These are phyloP conservation scores for Drosophila hawaiiensis DNA, from an alignment of 2,888 invertebrate species.

Conservation along the genomic window DNA sequence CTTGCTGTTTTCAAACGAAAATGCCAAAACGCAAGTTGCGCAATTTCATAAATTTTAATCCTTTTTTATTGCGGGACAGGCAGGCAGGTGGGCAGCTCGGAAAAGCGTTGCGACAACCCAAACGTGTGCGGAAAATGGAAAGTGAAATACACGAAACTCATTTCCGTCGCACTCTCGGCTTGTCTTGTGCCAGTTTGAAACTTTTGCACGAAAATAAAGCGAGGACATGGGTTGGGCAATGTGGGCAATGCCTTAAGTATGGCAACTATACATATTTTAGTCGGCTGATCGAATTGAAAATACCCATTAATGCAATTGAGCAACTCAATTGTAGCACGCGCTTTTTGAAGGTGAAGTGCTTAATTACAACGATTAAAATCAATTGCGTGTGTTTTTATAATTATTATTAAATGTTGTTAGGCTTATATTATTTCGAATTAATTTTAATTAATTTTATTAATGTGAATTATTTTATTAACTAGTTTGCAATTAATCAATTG, in stretches of 20 bases:
- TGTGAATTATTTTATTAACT: background rate
- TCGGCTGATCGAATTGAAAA: background rate
- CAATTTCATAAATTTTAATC: constrained; percentile 81
- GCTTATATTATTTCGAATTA: too few relatives aligned
- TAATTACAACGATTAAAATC: background rate
- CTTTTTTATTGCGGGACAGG: constrained; percentile 72
- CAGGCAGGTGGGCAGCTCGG: background rate
- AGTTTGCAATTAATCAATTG: background rate
- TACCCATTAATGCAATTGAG: constrained; percentile 21
- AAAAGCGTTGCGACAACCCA: constrained; percentile 23
- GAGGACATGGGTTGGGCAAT: background rate
- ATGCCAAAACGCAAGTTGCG: constrained; percentile 64
- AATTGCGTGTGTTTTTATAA: background rate
- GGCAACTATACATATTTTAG: constrained; percentile 2
- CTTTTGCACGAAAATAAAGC: background rate
- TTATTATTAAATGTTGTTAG: too few relatives aligned
- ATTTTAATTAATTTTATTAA: background rate
- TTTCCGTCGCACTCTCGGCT: constrained; percentile 57
- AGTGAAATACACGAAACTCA: constrained; percentile 78
- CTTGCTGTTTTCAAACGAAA: constrained; percentile 46
- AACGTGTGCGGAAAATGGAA: constrained; percentile 63
- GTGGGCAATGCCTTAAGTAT: constrained; percentile 16
- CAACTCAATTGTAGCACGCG: background rate
- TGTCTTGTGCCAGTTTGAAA: constrained; percentile 14
- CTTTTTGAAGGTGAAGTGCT: background rate